Base-by-base conservation (phyloP, 2,113 vertebrate genomes). In the Eretmochelys imbricata region DNA sequence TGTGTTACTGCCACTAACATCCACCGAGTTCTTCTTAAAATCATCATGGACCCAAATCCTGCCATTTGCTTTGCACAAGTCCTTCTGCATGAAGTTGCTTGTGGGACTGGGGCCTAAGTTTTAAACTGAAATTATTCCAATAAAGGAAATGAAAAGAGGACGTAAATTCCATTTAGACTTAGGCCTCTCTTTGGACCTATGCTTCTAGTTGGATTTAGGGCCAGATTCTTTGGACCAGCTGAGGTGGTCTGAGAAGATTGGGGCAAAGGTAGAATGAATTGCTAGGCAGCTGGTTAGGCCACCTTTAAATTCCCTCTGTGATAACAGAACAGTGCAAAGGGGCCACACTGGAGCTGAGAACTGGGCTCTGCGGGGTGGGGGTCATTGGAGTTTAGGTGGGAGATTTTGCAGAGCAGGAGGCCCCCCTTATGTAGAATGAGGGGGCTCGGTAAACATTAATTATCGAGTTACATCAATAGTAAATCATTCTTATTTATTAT, bases 251-350 rank as follows among this genome's bases (percentile, higher is more conserved):
- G 49, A 84, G 85, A 16, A 55, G 5, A 46, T 0, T 0, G 1
- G 3, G 38, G 11, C 29, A 80, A 69, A 38, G 42, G 48, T 4
- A 46, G 7, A 35, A 54, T 48, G 7, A 38, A 54, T 48, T 16
- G 11, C 5, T 38, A 12, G 8, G 22, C 7, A 24, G 79, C 27
- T 1, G 31, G 13, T 65, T 80, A 83, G 6, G 0, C 0, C 0
- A 0, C 62, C 35, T 20, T 38, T 72, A 72, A 3, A 35, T 76
- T 82, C 82, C 16, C 0, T 0, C 35, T 94, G 8, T 27, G 81
- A 27, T 4, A 1, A 3, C 2, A 2, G 5, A 4, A 35, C 22
- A 72, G n/a, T 38, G 17, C 42, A 69, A 90, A 48, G 8, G 81
- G 3, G 48, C 1, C 0, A 0, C 1, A 57, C 10, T 35, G 38